Evolutionary conservation across 35 echinoderm and acorn worm species (phyloP).

Genomic region (Strongylocentrotus purpuratus): DNA sequence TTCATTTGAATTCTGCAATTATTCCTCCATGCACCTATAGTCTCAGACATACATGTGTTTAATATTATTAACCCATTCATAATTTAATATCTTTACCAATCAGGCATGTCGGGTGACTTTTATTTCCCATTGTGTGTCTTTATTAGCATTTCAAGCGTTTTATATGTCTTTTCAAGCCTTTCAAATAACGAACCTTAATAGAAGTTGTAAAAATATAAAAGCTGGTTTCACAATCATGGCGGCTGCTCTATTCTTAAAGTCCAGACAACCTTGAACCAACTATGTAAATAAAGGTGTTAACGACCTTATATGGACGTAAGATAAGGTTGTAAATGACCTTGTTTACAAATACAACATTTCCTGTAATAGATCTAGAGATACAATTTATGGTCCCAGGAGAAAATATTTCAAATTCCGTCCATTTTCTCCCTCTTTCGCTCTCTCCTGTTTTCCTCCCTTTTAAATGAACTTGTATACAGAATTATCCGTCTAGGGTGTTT

Average conservation of each 20-base stretch:
- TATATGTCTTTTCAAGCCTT: no score
- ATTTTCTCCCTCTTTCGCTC: neutral
- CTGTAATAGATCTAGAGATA: conserved; percentile 14
- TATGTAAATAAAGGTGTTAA: conserved; percentile 11
- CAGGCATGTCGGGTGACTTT: neutral
- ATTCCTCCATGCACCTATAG: neutral
- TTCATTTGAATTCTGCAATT: neutral
- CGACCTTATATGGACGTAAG: neutral
- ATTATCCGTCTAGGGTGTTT: neutral
- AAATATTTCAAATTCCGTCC: neutral
- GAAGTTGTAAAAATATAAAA: neutral
- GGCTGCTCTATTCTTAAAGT: neutral
- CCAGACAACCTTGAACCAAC: conserved; percentile 1
- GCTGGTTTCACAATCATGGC: neutral
- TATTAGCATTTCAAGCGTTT: neutral
- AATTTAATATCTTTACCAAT: neutral
- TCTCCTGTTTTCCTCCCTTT: neutral
- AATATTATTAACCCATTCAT: neutral
- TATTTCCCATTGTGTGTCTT: neutral
- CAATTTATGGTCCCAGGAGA: neutral
- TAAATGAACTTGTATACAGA: neutral
- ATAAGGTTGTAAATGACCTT: conserved; percentile 27
- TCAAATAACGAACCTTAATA: neutral
- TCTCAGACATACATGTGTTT: neutral
- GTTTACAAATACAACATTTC: conserved; percentile 25